Evolutionary conservation across 2,797 vertebrate species (phyloP).

Genomic region (Serranus cabrilla): DNA sequence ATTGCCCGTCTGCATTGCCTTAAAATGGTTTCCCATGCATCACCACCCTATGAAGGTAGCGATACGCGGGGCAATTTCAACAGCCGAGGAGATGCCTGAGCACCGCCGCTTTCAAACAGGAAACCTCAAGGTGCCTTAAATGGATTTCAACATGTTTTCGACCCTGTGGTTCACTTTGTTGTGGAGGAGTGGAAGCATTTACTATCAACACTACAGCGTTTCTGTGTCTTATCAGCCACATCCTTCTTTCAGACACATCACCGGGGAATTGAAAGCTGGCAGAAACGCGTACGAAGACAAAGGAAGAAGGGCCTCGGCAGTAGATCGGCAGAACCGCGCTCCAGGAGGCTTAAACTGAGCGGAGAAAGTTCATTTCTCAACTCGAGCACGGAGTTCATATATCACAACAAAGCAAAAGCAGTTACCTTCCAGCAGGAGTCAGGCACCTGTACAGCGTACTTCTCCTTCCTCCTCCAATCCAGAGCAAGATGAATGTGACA

Average conservation of each 20-base stretch:
- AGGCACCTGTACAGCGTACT: neutral
- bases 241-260: constrained; percentile 49
- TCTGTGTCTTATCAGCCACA: constrained; percentile 57
- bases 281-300: constrained; percentile 31
- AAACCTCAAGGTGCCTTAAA: constrained; percentile 61
- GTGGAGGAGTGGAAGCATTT: constrained; percentile 57
- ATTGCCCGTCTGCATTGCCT: constrained; percentile 59
- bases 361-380: constrained; percentile 48
- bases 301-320: neutral
- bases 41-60: constrained; percentile 53
- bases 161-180: constrained; percentile 56
- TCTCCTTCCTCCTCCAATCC: constrained; percentile 2
- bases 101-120: constrained; percentile 23
- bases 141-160: constrained; percentile 64
- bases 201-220: constrained; percentile 45
- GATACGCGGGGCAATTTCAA: constrained; percentile 41
- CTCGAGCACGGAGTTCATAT: constrained; percentile 28
- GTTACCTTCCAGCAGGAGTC: constrained; percentile 24
- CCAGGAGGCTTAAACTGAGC: constrained; percentile 7
- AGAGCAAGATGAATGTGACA: constrained; percentile 14
- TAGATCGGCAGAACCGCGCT: constrained; percentile 24
- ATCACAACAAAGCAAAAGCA: constrained; percentile 37
- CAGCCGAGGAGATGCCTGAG: constrained; percentile 36
- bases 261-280: constrained; percentile 37
- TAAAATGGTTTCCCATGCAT: constrained; percentile 68